A percentile compares a stretch with the other conserved stretches of the same genome.
phyloP scores from a whole-genome alignment of 2,113 vertebrate species.

The Gymnogyps californianus region DNA sequence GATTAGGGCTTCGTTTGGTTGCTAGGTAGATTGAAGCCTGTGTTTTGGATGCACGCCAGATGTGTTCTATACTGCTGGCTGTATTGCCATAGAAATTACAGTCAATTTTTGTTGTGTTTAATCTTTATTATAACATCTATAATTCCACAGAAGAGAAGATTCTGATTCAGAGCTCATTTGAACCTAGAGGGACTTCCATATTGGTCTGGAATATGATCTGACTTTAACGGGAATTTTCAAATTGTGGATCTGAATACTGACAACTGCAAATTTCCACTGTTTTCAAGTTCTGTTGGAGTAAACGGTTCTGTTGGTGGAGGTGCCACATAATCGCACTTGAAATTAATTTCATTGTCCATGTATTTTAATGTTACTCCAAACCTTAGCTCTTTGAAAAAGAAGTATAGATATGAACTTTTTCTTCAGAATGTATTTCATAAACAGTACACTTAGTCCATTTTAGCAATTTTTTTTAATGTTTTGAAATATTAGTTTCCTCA shows the following conservation, averaged over 20 bases:
- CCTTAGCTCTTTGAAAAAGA: neutral
- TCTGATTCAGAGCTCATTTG: neutral
- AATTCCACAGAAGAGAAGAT: neutral
- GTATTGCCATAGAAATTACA: neutral
- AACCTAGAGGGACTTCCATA: neutral
- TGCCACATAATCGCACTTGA: neutral
- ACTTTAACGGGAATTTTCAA: neutral
- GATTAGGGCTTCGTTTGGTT: neutral
- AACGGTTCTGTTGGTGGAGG: neutral
- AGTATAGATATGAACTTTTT: neutral
- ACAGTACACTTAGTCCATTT: neutral
- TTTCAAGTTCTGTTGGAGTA: too few species aligned
- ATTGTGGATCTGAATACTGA: too few species aligned
- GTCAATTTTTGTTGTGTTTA: neutral
- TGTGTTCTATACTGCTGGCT: neutral
- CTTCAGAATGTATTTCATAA: neutral
- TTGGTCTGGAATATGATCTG: neutral
- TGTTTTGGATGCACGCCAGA: neutral
- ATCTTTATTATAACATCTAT: neutral
- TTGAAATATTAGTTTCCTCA: neutral
- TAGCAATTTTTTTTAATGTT: neutral
- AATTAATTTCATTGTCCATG: fast-evolving
- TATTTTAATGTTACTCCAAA: neutral
- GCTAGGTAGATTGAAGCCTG: neutral
- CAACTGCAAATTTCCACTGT: neutral